phyloP scores from a whole-genome alignment of 1,140 invertebrate genomes.

The Macrocentrus cingulum region DNA sequence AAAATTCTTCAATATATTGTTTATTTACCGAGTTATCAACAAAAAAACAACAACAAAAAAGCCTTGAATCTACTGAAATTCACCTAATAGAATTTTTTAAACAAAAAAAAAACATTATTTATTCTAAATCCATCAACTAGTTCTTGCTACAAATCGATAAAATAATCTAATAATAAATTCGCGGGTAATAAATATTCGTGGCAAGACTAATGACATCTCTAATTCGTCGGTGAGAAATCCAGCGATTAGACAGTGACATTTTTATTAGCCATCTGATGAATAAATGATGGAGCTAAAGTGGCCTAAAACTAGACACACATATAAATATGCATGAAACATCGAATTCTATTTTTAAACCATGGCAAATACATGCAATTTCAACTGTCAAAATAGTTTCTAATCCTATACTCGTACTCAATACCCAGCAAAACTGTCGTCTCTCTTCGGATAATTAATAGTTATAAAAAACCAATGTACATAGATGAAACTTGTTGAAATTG shows the following conservation, averaged over 20 bases:
- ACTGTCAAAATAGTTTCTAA: conserved; percentile 14
- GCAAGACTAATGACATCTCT: too few relatives aligned
- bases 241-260: neutral
- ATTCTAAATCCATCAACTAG: too few relatives aligned
- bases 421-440: neutral
- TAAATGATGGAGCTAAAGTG: neutral
- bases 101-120: too few relatives aligned
- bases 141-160: too few relatives aligned
- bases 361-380: too few relatives aligned
- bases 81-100: too few relatives aligned
- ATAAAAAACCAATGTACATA: neutral
- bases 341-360: neutral
- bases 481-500: neutral
- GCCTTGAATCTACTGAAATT: too few relatives aligned
- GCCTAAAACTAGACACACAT: neutral
- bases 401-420: neutral
- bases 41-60: too few relatives aligned
- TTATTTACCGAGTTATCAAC: too few relatives aligned
- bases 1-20: too few relatives aligned
- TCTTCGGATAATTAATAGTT: neutral
- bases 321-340: conserved; percentile 8
- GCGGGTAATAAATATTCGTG: too few relatives aligned
- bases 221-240: neutral
- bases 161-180: too few relatives aligned
- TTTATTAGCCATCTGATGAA: neutral